phyloP scores from a whole-genome alignment of 2,113 vertebrate genomes.

The Leptodactylus fuscus region DNA sequence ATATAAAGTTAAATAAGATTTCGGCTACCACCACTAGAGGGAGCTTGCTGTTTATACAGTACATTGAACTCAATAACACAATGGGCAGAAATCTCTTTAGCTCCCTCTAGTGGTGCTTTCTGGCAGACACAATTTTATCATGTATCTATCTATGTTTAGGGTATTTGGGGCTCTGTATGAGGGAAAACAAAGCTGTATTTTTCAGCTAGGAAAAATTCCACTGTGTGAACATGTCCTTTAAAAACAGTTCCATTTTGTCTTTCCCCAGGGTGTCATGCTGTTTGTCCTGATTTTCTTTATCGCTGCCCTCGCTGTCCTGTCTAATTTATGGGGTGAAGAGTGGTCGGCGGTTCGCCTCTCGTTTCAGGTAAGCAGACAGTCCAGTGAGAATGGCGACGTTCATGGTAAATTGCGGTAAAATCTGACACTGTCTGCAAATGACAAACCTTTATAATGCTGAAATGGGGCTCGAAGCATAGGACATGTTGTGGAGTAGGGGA shows the following conservation, averaged over 20 bases:
- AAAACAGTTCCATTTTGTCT: too few species aligned
- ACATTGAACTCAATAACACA: background rate
- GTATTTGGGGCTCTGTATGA: too few species aligned
- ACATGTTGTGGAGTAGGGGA: too few species aligned
- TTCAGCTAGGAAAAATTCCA: too few species aligned
- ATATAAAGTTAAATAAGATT: too few species aligned
- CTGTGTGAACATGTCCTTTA: too few species aligned
- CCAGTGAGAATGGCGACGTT: too few species aligned
- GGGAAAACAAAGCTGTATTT: too few species aligned
- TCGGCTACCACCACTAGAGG: background rate
- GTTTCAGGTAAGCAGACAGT: slow-evolving; percentile 82
- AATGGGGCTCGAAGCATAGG: too few species aligned
- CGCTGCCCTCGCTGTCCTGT: slow-evolving; percentile 73
- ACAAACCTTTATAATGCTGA: too few species aligned
- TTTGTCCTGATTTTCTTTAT: slow-evolving; percentile 76
- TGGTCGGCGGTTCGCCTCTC: slow-evolving; percentile 83
- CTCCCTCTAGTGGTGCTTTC: background rate
- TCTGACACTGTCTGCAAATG: too few species aligned
- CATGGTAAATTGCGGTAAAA: too few species aligned
- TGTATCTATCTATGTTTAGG: background rate
- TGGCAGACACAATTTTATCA: background rate
- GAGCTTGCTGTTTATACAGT: background rate
- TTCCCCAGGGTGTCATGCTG: slow-evolving; percentile 77
- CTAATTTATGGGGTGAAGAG: slow-evolving; percentile 78
- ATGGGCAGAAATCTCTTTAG: background rate